These are phyloP conservation scores for Macrophya alboannulata DNA, from an alignment of 2,888 invertebrate genomes.

Conservation along the genomic window DNA sequence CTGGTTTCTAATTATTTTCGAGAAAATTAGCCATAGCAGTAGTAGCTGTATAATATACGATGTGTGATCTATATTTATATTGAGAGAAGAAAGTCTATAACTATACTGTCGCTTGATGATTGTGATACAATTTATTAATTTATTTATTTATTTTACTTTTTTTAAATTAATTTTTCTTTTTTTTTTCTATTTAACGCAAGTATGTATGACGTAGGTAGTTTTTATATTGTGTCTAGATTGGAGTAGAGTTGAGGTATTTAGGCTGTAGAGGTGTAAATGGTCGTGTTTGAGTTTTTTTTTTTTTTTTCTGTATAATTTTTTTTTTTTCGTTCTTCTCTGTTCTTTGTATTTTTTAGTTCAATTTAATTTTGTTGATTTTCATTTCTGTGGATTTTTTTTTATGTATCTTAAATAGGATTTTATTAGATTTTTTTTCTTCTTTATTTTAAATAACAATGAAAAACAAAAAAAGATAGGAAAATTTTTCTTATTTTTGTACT, in stretches of 20 bases:
- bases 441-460: not conserved
- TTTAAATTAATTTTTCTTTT: not conserved
- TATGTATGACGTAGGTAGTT: constrained; percentile 12
- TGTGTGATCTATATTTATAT: not conserved
- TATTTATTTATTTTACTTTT: not conserved
- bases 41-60: not conserved
- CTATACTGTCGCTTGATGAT: not conserved
- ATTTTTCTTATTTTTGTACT: not conserved
- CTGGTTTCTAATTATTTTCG: not conserved
- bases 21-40: not conserved
- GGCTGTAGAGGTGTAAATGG: not conserved
- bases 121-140: not conserved
- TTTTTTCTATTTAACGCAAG: not conserved
- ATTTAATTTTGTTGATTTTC: not conserved
- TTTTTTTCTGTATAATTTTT: not conserved
- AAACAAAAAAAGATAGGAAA: not conserved
- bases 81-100: not conserved
- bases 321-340: not conserved
- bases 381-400: too few species aligned
- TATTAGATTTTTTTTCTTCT: not conserved
- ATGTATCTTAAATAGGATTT: not conserved
- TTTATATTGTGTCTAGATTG: not conserved
- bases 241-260: not conserved
- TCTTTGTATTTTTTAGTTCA: not conserved
- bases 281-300: not conserved